Evolutionary conservation across 2,797 vertebrate genomes (phyloP), one percentile per base, ranked within the genome.

Genomic region (Toxotes lorentzi): DNA sequence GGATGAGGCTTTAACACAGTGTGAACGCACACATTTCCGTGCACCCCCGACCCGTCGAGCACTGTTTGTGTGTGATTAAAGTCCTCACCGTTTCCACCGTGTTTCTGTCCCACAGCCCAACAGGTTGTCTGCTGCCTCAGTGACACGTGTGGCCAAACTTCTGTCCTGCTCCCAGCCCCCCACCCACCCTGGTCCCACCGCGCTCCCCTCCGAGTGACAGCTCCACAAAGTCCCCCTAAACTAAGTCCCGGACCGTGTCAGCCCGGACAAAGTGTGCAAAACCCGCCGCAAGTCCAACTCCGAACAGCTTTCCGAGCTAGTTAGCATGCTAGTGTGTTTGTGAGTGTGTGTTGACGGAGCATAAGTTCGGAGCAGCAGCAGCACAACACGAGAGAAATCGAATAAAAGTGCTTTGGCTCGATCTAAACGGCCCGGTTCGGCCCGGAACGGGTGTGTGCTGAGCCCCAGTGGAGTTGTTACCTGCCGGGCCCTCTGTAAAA

Each of bases 401-500:
- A 80, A 88, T 82, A 93, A 94, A 94, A 93, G 92, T 94, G 88
- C 63, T 88, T 86, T 57, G 79, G 71, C 83, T 85, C 82, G 85
- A 56, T 78, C 50, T 5, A 82, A 92, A 85, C 73, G 79, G 23
- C 58, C 67, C 74, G 73, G 75, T 76, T 81, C 75, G 35, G 74
- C 66, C 63, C 70, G 60, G 76, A 65, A 70, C 56, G 73, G n/a
- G 0, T 79, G 76, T 27, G 77, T 72, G 65, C 65, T 10, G 81
- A 69, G 59, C 81, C 81, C 78, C 82, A 6, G 79, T 19, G 64
- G 51, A 65, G 79, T 81, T 81, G 87, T 93, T 95, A 97, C 97
- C 97, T 98, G 97, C 90, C 97, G 96, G 93, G 96, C 96, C 88
- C 97, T 94, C 94, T 97, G 97, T 86, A 98, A 92, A 82, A 95